Base-by-base conservation (phyloP, 1,140 invertebrate species). In the Brachionus manjavacas region DNA sequence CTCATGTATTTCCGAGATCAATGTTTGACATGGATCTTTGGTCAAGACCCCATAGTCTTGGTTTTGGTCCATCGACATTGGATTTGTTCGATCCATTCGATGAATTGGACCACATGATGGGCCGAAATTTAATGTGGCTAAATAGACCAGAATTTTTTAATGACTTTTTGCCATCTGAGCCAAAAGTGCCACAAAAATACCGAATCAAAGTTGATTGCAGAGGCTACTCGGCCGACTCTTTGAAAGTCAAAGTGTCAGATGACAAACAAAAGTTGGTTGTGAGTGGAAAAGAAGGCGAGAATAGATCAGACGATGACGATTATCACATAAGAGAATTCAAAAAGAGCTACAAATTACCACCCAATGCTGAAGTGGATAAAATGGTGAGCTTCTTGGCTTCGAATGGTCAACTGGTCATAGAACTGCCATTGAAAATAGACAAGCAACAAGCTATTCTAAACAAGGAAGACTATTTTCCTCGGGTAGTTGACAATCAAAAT, bases 21-120 rank as follows among this genome's bases (percentile, higher is more conserved):
- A 78, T 78, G 74, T 78, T 78, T 55, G 74, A 78, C 74, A 78
- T 78, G 74, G 74, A 78, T 55, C n/a, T 49, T 28, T 78, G 74
- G 74, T 35, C 49, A 2, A 12, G 49, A 23, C 74, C 74, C 25
- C 12, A 41, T 23, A 35, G 49, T 55, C 25, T 46, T 28, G 41
- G 74, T 11, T 55, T 55, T 55, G 74, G 74, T 78, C 74, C 41
- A 46, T 78, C 74, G 8, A 72, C 35, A 72, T 4, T 72, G 7
- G 68, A 43, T n/a, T 16, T 23, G 68, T 72, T 39, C n/a, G 23
- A 72, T 23, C n/a, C 23, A 43, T 43, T 72, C n/a, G 23, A 72
- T 8, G 23, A 72, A n/a, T 23, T 68, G 64, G 64, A 68, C 31
- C 64, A 35, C 25, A 25, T 68, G 64, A 68, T 68, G 64, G 4